These are phyloP conservation scores for Lymantria dispar DNA, from an alignment of 2,888 invertebrate species.

Conservation along the genomic window DNA sequence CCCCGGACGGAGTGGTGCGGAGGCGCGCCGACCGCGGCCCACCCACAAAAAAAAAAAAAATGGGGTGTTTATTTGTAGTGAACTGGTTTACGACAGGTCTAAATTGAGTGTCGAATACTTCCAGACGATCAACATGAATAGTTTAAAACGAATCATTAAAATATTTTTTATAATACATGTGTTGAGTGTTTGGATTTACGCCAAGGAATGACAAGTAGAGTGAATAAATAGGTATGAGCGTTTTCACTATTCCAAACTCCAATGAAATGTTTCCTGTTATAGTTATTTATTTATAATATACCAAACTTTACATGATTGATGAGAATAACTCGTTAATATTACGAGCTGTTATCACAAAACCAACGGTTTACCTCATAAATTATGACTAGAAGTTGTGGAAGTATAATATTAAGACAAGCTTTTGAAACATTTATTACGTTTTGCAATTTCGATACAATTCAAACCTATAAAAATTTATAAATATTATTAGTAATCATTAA, in stretches of 20 bases:
- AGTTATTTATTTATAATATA: conserved; percentile 30
- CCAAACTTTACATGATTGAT: conserved; percentile 34
- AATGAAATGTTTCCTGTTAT: conserved; percentile 40
- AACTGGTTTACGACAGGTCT: neutral
- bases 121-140: conserved; percentile 13
- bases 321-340: conserved; percentile 19
- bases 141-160: conserved; percentile 24
- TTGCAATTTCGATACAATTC: neutral
- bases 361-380: neutral
- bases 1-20: too few species aligned
- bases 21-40: too few species aligned
- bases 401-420: neutral
- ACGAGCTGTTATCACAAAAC: neutral
- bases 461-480: too few species aligned
- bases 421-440: neutral
- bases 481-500: too few species aligned
- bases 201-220: conserved; percentile 39
- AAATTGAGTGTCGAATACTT: conserved; percentile 7
- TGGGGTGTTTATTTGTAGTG: neutral
- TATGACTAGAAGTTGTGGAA: neutral
- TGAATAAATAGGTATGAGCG: conserved; percentile 37
- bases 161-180: conserved; percentile 30
- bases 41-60: too few species aligned
- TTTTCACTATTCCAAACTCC: conserved; percentile 37
- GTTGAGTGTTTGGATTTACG: conserved; percentile 33